These are phyloP conservation scores for Myocastor coypus DNA, from an alignment of 2,113 vertebrate genomes.

Conservation along the genomic window DNA sequence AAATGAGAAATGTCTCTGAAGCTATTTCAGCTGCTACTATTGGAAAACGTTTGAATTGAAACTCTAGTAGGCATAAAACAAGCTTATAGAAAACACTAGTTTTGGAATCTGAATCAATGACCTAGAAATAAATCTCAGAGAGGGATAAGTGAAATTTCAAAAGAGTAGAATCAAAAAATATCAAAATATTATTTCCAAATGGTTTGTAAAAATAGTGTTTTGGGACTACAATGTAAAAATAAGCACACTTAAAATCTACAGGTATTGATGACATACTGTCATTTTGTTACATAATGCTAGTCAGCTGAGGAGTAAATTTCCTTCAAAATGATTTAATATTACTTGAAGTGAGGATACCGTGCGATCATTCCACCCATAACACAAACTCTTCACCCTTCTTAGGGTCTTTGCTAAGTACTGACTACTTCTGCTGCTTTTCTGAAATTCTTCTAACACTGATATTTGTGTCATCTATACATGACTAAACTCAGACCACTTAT, in stretches of 20 bases:
- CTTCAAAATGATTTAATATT: background rate
- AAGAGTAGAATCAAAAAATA: slow-evolving; percentile 70
- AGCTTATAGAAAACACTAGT: slow-evolving; percentile 74
- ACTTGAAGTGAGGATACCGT: background rate
- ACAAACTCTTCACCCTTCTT: background rate
- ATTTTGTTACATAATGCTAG: slow-evolving; percentile 20
- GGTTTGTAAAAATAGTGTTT: slow-evolving; percentile 78
- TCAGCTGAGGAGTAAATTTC: slow-evolving; percentile 21
- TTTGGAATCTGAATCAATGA: slow-evolving; percentile 78
- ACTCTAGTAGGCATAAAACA: slow-evolving; percentile 74
- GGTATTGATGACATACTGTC: slow-evolving; percentile 70
- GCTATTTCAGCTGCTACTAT: slow-evolving; percentile 68
- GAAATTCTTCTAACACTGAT: slow-evolving; percentile 22
- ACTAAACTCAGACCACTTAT: background rate
- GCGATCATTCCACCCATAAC: background rate
- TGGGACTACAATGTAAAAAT: slow-evolving; percentile 53
- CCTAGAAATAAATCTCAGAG: slow-evolving; percentile 76
- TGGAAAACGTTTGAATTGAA: slow-evolving; percentile 71
- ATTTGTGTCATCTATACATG: background rate
- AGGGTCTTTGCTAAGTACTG: background rate
- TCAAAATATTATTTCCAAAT: slow-evolving; percentile 71
- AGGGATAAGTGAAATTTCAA: slow-evolving; percentile 68
- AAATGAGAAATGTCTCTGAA: slow-evolving; percentile 76
- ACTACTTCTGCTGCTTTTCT: background rate
- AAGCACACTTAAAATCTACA: slow-evolving; percentile 61